phyloP scores from a whole-genome alignment of 2,888 invertebrate genomes.

The Yponomeuta malinellus region DNA sequence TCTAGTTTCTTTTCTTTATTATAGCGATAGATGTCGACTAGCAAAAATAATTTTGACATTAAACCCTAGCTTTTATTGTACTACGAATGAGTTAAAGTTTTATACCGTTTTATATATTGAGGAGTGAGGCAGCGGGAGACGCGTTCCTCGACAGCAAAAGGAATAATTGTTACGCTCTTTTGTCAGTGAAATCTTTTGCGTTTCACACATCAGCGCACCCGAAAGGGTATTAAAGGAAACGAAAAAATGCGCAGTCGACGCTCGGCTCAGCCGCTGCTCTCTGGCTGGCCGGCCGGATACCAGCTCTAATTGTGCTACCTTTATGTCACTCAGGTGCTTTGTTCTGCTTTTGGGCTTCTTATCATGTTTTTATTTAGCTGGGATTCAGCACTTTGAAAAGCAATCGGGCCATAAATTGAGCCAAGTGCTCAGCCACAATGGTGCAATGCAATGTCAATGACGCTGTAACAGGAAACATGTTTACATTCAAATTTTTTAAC shows the following conservation, averaged over 20 bases:
- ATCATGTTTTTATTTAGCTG: too few relatives aligned
- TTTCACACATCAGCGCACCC: slow-evolving; percentile 11
- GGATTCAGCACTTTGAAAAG: too few relatives aligned
- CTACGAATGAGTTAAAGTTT: neutral
- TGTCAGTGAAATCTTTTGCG: slow-evolving; percentile 1
- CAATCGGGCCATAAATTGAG: too few relatives aligned
- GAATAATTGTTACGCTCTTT: slow-evolving; percentile 12
- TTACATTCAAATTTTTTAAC: too few relatives aligned
- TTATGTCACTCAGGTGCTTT: neutral
- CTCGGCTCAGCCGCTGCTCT: neutral
- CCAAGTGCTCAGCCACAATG: too few relatives aligned
- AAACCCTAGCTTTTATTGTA: neutral
- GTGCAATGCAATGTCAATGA: too few relatives aligned
- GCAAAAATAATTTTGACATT: too few relatives aligned
- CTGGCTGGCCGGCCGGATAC: neutral
- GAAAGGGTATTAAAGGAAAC: slow-evolving; percentile 7
- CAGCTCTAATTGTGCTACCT: neutral
- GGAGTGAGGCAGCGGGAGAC: neutral
- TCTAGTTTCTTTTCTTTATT: too few relatives aligned
- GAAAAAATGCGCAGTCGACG: slow-evolving; percentile 8
- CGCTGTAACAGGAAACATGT: too few relatives aligned
- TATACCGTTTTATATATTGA: neutral
- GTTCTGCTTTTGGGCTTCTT: neutral
- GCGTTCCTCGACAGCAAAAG: slow-evolving; percentile 7
- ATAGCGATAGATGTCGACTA: too few relatives aligned